Evolutionary conservation across 2,888 invertebrate species (phyloP).

Genomic region (Lottia gigantea): DNA sequence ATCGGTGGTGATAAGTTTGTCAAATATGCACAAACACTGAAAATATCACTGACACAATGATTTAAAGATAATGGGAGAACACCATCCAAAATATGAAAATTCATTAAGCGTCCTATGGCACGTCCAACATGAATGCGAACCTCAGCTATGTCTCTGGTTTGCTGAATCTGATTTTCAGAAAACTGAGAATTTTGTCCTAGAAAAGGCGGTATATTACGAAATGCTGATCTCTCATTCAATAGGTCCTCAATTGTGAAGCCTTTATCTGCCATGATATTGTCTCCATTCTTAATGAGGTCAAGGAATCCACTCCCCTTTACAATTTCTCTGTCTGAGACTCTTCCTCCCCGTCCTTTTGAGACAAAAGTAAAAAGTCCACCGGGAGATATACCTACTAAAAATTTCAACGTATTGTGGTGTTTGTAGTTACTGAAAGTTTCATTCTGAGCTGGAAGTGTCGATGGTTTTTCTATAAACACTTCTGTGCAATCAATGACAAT

Average conservation of each 20-base stretch:
- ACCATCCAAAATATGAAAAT: conserved; percentile 21
- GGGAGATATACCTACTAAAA: conserved; percentile 28
- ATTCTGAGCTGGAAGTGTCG: conserved; percentile 18
- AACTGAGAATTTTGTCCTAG: conserved; percentile 24
- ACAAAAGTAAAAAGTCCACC: conserved; percentile 26
- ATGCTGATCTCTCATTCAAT: conserved; percentile 22
- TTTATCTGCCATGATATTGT: conserved; percentile 30
- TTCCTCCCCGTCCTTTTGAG: conserved; percentile 23
- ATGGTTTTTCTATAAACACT: conserved; percentile 19
- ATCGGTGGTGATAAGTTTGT: conserved; percentile 25
- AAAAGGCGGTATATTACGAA: conserved; percentile 24
- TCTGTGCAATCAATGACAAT: conserved; percentile 27
- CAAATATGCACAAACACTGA: conserved; percentile 26
- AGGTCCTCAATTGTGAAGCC: conserved; percentile 21
- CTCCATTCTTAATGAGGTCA: too few species aligned
- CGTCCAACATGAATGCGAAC: conserved; percentile 24
- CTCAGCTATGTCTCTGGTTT: conserved; percentile 21
- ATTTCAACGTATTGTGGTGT: conserved; percentile 25
- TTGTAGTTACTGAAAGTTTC: conserved; percentile 27
- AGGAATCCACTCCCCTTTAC: too few species aligned
- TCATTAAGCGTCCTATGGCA: conserved; percentile 22
- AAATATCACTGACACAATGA: conserved; percentile 24
- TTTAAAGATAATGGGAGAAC: conserved; percentile 21
- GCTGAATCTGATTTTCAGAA: not conserved
- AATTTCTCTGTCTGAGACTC: conserved; percentile 28